phyloP scores from a whole-genome alignment of 2,113 vertebrate species.

The Cheirogaleus medius region DNA sequence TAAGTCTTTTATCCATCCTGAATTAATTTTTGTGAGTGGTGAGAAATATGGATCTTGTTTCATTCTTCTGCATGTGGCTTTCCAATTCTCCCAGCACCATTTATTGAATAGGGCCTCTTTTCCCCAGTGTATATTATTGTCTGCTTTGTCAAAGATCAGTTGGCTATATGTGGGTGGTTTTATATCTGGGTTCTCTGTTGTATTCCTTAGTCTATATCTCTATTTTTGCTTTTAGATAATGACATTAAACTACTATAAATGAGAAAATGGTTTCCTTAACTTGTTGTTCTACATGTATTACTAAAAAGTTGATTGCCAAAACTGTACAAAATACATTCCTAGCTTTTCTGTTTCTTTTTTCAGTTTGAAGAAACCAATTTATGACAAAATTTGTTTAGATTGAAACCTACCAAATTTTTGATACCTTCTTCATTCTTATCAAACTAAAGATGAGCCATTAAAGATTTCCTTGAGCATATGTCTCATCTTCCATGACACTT shows the following conservation, averaged over 20 bases:
- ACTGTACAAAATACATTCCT: neutral
- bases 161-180: no score
- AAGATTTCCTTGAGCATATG: neutral
- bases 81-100: no score
- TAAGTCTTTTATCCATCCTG: no score
- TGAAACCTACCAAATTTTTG: neutral
- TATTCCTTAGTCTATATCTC: no score
- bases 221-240: neutral
- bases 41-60: no score
- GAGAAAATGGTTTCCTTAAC: neutral
- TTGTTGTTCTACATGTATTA: neutral
- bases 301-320: neutral
- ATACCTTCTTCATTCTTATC: neutral
- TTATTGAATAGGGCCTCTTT: no score
- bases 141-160: no score
- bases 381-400: neutral
- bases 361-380: neutral
- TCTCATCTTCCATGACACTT: neutral
- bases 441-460: neutral
- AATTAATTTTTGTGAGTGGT: no score
- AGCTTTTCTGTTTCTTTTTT: slow-evolving; percentile 17
- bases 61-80: no score
- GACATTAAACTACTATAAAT: neutral
- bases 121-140: no score
- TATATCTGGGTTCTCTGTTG: no score